These are phyloP conservation scores for Crepidodera aurea DNA, from an alignment of 2,888 invertebrate genomes.

Conservation along the genomic window DNA sequence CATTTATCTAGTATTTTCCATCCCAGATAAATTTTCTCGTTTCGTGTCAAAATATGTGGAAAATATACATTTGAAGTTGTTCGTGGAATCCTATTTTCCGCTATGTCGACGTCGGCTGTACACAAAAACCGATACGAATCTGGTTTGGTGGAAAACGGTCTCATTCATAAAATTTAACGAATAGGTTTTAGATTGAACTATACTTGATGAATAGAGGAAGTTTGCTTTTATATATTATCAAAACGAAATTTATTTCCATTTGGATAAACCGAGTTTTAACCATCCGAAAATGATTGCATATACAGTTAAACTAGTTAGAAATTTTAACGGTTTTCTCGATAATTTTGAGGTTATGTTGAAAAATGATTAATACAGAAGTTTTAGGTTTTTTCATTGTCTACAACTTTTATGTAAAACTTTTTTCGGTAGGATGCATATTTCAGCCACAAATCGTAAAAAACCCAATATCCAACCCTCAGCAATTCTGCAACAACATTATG, in stretches of 20 bases:
- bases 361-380: too few relatives aligned
- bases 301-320: too few relatives aligned
- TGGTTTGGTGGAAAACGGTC: neutral
- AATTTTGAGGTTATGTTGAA: too few relatives aligned
- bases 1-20: conserved; percentile 2
- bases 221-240: conserved; percentile 26
- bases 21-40: conserved; percentile 5
- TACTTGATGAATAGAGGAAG: conserved; percentile 20
- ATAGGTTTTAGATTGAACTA: conserved; percentile 9
- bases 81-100: conserved; percentile 12
- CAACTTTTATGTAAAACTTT: too few relatives aligned
- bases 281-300: neutral
- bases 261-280: conserved; percentile 10
- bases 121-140: conserved; percentile 15
- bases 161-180: conserved; percentile 17
- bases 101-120: conserved; percentile 1
- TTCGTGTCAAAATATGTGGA: conserved; percentile 14
- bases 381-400: too few relatives aligned
- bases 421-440: too few relatives aligned
- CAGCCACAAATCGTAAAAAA: too few relatives aligned
- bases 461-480: too few relatives aligned
- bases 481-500: too few relatives aligned
- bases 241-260: conserved; percentile 27
- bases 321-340: too few relatives aligned
- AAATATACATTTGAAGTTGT: conserved; percentile 10